These are phyloP conservation scores for Nannoperca obscura DNA, from an alignment of 2,797 vertebrate species.

Conservation along the genomic window DNA sequence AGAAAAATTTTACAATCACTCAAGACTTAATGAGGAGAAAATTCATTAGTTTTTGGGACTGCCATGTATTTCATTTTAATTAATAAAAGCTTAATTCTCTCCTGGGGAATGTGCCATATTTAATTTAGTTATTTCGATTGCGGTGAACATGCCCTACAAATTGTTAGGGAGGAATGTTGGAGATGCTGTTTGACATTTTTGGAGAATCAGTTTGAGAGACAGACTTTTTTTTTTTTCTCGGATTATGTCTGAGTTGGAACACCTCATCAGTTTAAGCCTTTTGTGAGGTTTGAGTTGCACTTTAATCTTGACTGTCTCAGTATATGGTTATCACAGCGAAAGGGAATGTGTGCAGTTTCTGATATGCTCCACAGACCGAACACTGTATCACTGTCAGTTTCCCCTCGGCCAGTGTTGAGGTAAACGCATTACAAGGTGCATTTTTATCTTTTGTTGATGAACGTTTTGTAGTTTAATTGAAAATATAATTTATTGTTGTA, in stretches of 20 bases:
- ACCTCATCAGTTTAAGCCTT: slow-evolving; percentile 53
- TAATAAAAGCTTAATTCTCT: slow-evolving; percentile 40
- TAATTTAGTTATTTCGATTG: not conserved
- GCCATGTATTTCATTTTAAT: slow-evolving; percentile 45
- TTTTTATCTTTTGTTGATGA: slow-evolving; percentile 26
- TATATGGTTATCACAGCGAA: slow-evolving; percentile 52
- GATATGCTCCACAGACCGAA: slow-evolving; percentile 52
- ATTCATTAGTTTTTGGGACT: slow-evolving; percentile 18
- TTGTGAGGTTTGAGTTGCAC: slow-evolving; percentile 37
- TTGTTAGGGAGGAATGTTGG: not conserved
- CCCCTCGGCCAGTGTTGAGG: slow-evolving; percentile 32
- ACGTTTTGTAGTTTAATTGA: slow-evolving; percentile 23
- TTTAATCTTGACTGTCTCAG: slow-evolving; percentile 56
- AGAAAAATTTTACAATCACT: slow-evolving; percentile 27
- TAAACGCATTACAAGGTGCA: slow-evolving; percentile 12
- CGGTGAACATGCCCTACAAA: slow-evolving; percentile 15
- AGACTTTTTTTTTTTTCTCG: slow-evolving; percentile 16
- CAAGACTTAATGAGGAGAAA: slow-evolving; percentile 42
- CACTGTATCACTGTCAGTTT: slow-evolving; percentile 41
- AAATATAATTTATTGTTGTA: slow-evolving; percentile 17
- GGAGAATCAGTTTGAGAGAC: slow-evolving; percentile 28
- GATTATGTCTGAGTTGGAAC: slow-evolving; percentile 38
- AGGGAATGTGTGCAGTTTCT: slow-evolving; percentile 41
- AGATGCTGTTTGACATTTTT: slow-evolving; percentile 35
- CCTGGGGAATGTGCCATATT: slow-evolving; percentile 36